Base-by-base conservation (phyloP, 2,113 vertebrate species). In the Dolichallabes microphthalmus region DNA sequence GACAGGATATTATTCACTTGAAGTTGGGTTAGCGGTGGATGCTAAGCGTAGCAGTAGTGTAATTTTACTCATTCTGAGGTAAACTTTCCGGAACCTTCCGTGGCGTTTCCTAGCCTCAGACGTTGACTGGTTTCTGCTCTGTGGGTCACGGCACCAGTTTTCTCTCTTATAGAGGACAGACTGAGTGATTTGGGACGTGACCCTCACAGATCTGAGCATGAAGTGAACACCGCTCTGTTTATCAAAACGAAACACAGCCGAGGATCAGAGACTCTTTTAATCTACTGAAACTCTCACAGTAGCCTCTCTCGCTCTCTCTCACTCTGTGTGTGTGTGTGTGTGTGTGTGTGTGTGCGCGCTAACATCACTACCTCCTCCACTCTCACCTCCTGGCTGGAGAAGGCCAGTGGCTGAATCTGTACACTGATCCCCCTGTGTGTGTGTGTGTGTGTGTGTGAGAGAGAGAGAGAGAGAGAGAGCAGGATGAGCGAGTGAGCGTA, bases 401-500 rank as follows among this genome's bases (percentile, higher is more conserved):
- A 78, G 80, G 45, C 85, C 30, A 30, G 57, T 82, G 45, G 39
- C 76, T 71, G 55, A 79, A 52, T 75, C 82, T 74, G 35, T 75
- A 63, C 17, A 7, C 82, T 78, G 27, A 50, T 68, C 82, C 69
- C 73, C 85, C 73, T n/a, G 82, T 71, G 61, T 82, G 39, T 53
- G 79, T 73, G 74, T 85, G 71, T 81, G 82, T 84, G 81, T 83
- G 87, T 78, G 85, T 81, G 83, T 71, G 89, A 82, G 81, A 86
- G 14, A 53, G 52, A 76, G n/a, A 55, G 52, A 55, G n/a, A 77
- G 75, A 78, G 68, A 86, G 90, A 82, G 80, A 85, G 89, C 85
- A 88, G 92, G 91, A 93, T 93, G 93, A 93, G 91, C 89, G 90
- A 94, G 91, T 86, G 90, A 94, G 92, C 89, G 90, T 89, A 89